Conservation (phyloP, 1,140 invertebrate genomes). For the Solenopsis fugax region DNA sequence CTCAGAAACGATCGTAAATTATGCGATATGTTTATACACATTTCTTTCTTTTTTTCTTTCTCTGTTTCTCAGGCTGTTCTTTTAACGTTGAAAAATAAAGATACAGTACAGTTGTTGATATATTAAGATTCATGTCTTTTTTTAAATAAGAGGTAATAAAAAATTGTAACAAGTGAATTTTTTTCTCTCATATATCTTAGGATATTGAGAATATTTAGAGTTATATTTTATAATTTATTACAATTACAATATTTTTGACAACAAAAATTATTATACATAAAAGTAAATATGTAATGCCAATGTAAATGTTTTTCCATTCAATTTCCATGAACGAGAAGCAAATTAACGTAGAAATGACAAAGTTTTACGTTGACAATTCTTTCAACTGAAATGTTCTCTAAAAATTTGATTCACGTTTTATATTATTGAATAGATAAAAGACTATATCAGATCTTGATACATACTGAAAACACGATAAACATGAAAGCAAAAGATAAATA, state of each 20-base stretch:
- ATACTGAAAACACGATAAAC: background rate
- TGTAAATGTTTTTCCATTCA: background rate
- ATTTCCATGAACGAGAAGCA: background rate
- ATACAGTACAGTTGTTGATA: background rate
- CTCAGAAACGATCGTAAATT: background rate
- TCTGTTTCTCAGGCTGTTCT: background rate
- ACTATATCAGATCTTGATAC: background rate
- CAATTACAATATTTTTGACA: no score
- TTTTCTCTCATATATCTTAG: background rate
- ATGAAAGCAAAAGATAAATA: conserved; percentile 4
- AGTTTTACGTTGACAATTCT: background rate
- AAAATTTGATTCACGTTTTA: background rate
- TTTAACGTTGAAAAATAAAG: conserved; percentile 6
- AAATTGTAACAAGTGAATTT: background rate
- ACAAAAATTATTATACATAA: background rate
- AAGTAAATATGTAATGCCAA: background rate
- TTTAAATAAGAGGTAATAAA: background rate
- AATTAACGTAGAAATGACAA: background rate
- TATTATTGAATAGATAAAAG: background rate
- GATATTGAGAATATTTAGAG: no score
- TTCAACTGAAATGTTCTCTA: background rate
- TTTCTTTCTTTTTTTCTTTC: background rate
- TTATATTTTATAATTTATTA: no score
- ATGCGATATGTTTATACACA: background rate
- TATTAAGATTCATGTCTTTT: background rate